phyloP scores from a whole-genome alignment of 2,888 invertebrate genomes.

The Pomacea canaliculata region DNA sequence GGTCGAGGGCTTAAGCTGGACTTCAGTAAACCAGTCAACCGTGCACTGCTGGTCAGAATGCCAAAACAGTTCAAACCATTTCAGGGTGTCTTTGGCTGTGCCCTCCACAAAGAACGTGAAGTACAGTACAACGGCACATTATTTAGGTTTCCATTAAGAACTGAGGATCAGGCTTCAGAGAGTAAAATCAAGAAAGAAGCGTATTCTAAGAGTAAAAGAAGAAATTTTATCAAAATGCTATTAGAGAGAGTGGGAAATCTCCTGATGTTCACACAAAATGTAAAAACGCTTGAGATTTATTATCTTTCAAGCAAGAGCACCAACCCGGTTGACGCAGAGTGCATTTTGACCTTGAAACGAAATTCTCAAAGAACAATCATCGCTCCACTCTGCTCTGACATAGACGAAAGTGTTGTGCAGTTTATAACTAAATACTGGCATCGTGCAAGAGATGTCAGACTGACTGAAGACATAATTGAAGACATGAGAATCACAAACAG shows the following conservation, averaged over 20 bases:
- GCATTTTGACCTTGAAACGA: slow-evolving; percentile 8
- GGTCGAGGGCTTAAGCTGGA: slow-evolving; percentile 48
- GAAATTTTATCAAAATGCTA: slow-evolving; percentile 51
- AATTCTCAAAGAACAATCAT: not conserved
- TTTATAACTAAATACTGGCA: slow-evolving; percentile 8
- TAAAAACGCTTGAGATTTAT: slow-evolving; percentile 49
- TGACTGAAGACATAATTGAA: slow-evolving; percentile 18
- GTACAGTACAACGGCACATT: slow-evolving; percentile 54
- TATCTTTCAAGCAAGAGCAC: slow-evolving; percentile 40
- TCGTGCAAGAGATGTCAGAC: not conserved
- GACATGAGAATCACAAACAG: slow-evolving; percentile 14
- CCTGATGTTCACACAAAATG: slow-evolving; percentile 66
- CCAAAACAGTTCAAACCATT: slow-evolving; percentile 55
- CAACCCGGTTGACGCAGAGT: not conserved
- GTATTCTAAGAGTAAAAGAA: slow-evolving; percentile 52
- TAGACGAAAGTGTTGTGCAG: slow-evolving; percentile 3
- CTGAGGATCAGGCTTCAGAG: slow-evolving; percentile 45
- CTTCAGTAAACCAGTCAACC: slow-evolving; percentile 33
- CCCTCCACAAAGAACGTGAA: slow-evolving; percentile 2
- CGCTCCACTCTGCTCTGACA: not conserved
- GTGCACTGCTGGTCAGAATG: slow-evolving; percentile 34
- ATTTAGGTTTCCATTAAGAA: slow-evolving; percentile 65
- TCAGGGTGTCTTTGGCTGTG: slow-evolving; percentile 49
- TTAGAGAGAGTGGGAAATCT: slow-evolving; percentile 51
- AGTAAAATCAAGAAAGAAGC: slow-evolving; percentile 57